Conservation (phyloP, 2,888 invertebrate genomes). For the Torymus auratus region DNA sequence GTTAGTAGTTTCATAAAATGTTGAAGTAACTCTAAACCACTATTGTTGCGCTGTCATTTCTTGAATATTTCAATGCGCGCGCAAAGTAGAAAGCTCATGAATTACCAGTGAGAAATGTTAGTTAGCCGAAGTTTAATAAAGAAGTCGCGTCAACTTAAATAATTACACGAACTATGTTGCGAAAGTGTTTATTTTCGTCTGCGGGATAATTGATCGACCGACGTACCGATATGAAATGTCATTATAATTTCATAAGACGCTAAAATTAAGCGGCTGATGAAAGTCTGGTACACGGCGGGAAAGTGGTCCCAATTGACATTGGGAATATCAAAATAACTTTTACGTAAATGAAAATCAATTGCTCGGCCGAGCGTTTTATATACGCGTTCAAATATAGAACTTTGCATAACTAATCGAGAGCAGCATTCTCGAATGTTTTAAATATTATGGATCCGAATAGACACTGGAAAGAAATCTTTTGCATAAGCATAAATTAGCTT, state of each 20-base stretch:
- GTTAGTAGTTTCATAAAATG: too few species aligned
- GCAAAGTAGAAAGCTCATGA: too few species aligned
- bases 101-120: too few species aligned
- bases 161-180: not conserved
- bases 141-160: too few species aligned
- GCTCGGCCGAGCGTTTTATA: not conserved
- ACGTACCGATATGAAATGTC: not conserved
- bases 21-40: too few species aligned
- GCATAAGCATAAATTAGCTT: not conserved
- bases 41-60: too few species aligned
- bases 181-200: constrained; percentile 11
- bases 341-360: constrained; percentile 35
- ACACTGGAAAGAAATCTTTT: not conserved
- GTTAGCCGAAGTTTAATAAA: too few species aligned
- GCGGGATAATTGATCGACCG: constrained; percentile 10
- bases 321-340: constrained; percentile 34
- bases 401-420: not conserved
- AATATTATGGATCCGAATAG: not conserved
- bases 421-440: constrained; percentile 3
- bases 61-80: too few species aligned
- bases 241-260: constrained; percentile 33
- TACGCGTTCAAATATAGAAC: too few species aligned
- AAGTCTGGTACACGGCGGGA: constrained; percentile 13
- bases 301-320: constrained; percentile 31
- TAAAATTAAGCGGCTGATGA: constrained; percentile 29